Evolutionary conservation across 2,797 vertebrate species (phyloP).

Genomic region (Arrhamphus sclerolepis): DNA sequence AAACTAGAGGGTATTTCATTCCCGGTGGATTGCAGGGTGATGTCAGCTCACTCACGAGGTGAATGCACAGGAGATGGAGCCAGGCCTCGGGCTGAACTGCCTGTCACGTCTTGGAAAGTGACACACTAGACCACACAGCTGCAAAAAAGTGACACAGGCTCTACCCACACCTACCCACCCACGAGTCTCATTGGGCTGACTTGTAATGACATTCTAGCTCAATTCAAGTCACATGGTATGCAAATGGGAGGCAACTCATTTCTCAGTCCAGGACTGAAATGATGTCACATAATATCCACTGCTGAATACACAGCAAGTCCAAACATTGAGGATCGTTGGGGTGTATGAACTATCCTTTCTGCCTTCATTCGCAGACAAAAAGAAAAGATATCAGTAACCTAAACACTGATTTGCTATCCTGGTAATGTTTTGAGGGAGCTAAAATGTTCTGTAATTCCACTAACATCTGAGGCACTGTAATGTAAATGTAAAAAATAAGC

Average conservation of each 20-base stretch:
- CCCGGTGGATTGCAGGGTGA: conserved; percentile 12
- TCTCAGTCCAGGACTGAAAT: conserved; percentile 5
- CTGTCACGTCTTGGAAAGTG: conserved; percentile 13
- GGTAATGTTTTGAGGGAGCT: no score
- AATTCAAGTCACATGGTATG: conserved; percentile 35
- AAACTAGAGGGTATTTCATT: background rate
- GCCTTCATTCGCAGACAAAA: conserved; percentile 33
- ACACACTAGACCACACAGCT: conserved; percentile 11
- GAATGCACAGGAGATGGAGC: conserved; percentile 16
- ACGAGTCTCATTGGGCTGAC: conserved; percentile 15
- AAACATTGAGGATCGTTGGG: conserved; percentile 31
- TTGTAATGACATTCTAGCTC: conserved; percentile 46
- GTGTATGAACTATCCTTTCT: conserved; percentile 19
- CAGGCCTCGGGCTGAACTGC: conserved; percentile 12
- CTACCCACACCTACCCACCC: background rate
- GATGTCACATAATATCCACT: conserved; percentile 20
- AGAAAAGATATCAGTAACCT: conserved; percentile 15
- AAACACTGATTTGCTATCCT: no score
- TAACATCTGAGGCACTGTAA: no score
- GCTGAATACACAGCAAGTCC: conserved; percentile 39
- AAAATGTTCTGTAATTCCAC: no score
- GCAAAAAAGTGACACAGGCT: conserved; percentile 16
- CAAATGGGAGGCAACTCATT: conserved; percentile 54
- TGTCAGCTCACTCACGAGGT: conserved; percentile 19
- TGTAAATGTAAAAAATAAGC: no score